Base-by-base conservation (phyloP, 2,797 vertebrate genomes). In the Pantherophis alleghaniensis region DNA sequence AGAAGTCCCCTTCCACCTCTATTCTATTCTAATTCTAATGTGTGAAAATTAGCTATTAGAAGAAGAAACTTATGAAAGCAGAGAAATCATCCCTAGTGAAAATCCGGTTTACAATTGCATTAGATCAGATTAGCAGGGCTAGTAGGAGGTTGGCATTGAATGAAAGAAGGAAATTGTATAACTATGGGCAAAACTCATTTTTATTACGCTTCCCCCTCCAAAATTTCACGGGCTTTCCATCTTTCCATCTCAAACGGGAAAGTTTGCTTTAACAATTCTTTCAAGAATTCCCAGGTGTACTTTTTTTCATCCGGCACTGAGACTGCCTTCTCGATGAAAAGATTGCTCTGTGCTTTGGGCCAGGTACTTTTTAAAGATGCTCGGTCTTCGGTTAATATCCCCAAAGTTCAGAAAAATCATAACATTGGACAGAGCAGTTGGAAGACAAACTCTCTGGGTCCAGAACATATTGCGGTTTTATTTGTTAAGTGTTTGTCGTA, bases 81-180 rank as follows among this genome's bases (percentile, higher is more conserved):
- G 94, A 93, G 66, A 95, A 96, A 95, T 96, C 95, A 95, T 96
- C 93, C 92, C 66, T 93, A 79, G 94, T 95, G 89, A 79, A 95
- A 95, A 66, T 93, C 20, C 88, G 79, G 86, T 94, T 60, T 51
- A 93, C 93, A 94, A 90, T 59, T 86, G 53, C 95, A 93, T 96
- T 94, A 91, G 18, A 93, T 94, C 93, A 94, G 32, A 92, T 94
- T 95, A 90, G n/a, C 83, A 63, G 32, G 87, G 32, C 42, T 90
- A 56, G 32, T 90, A 57, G 56, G 83, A 91, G 89, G 92, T n/a
- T 93, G 93, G n/a, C 59, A 10, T 79, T 95, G 88, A 95, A 53
- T 92, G 93, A 28, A 91, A 92, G 53, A 24, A n/a, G 92, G 92
- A 92, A 94, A 87, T 92, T 69, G 91, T n/a, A 32, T 69, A 91